Evolutionary conservation across 2,113 vertebrate species (phyloP).

Genomic region (Clarias gariepinus): DNA sequence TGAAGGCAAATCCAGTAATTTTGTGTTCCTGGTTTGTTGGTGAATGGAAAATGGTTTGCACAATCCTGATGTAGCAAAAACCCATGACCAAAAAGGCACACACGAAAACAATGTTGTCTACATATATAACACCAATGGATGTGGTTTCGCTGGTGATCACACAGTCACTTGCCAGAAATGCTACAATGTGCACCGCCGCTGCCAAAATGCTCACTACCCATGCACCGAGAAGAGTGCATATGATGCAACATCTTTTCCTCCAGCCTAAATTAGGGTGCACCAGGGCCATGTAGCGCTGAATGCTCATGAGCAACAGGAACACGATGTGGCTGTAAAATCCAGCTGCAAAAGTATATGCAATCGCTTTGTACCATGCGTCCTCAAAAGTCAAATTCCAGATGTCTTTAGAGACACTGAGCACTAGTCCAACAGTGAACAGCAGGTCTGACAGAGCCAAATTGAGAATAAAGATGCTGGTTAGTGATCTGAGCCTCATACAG

Average conservation of each 20-base stretch:
- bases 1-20: conserved; percentile 83
- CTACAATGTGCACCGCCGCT: conserved; percentile 67
- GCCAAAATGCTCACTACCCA: conserved; percentile 77
- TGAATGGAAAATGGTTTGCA: conserved; percentile 71
- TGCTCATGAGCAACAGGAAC: conserved; percentile 83
- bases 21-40: conserved; percentile 75
- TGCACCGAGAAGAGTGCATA: conserved; percentile 60
- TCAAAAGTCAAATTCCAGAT: conserved; percentile 79
- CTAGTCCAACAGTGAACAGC: too few relatives aligned
- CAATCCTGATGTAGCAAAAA: conserved; percentile 83
- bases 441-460: conserved; percentile 45
- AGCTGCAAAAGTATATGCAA: conserved; percentile 77
- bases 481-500: conserved; percentile 57
- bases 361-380: conserved; percentile 74
- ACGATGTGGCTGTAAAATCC: conserved; percentile 87
- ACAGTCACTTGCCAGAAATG: conserved; percentile 58
- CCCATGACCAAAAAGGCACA: conserved; percentile 73
- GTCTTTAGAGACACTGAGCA: conserved; percentile 75
- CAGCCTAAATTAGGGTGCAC: conserved; percentile 72
- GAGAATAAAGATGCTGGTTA: conserved; percentile 86
- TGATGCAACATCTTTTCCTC: conserved; percentile 43
- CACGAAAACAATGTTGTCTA: conserved; percentile 76
- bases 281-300: conserved; percentile 80
- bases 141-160: conserved; percentile 56
- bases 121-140: conserved; percentile 42